Evolutionary conservation across 2,888 invertebrate species (phyloP), one percentile per base, ranked within the genome.

Genomic region (Dryobotodes eremita): DNA sequence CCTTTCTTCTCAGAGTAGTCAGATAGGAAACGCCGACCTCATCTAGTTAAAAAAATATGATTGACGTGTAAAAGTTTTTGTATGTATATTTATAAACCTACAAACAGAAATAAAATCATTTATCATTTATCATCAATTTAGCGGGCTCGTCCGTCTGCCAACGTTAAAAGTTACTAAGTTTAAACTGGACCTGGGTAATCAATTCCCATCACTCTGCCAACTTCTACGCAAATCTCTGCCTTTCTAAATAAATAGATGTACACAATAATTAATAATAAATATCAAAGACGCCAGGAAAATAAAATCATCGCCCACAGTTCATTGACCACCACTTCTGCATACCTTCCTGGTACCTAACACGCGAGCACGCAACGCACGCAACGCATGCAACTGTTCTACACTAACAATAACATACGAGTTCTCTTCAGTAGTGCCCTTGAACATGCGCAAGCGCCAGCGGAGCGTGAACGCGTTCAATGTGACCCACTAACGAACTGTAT

Each of bases 401-500:
- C 36, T 48, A 36, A 7, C 15, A 11, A 50, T 55, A 53, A 57
- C 83, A 66, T 13, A 65, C 62, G 57, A 57, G 62, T 46, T 61
- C 53, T 48, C 31, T 36, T 50, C 8, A 48, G 61, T 78, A 66
- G 83, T 77, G 57, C 75, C 84, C 80, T 79, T 89, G 77, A 87
- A 86, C 55, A 71, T 70, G 72, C 62, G 68, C 75, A 72, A 79
- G 74, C 77, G 86, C 75, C 79, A 53, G 70, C 75, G 42, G 65
- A 78, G 79, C 83, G 62, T 82, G 64, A 73, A 75, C 59, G 62
- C 70, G 10, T 69, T 77, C 55, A 76, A 55, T 68, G 46, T 76
- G 83, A 86, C 84, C 84, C 71, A 86, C 61, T 83, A 86, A 84
- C 75, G 20, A 66, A 86, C 23, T 64, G 77, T 61, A 1, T 8